Evolutionary conservation across 2,888 invertebrate species (phyloP).

Genomic region (Daptonema setosum): DNA sequence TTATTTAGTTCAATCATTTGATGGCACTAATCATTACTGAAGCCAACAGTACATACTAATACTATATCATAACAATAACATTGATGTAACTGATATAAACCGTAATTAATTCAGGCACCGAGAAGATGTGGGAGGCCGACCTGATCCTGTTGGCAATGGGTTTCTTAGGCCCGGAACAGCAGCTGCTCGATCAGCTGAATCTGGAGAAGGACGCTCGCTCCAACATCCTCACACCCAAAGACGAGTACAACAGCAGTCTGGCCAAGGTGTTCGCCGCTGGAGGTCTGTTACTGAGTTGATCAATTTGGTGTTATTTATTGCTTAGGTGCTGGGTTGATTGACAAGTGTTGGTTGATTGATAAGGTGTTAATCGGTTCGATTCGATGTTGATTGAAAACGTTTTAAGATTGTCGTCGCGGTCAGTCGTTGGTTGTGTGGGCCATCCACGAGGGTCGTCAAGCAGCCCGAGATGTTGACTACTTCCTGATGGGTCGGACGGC

Average conservation of each 20-base stretch:
- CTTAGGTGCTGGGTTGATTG: no score
- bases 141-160: conserved; percentile 78
- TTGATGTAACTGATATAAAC: no score
- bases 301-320: no score
- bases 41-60: no score
- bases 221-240: conserved; percentile 59
- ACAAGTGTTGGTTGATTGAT: no score
- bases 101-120: background rate
- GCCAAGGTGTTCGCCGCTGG: conserved; percentile 80
- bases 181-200: conserved; percentile 53
- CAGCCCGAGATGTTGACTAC: conserved; percentile 73
- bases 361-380: no score
- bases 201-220: conserved; percentile 69
- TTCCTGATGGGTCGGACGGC: conserved; percentile 50
- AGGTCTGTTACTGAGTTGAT: conserved; percentile 38
- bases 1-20: no score
- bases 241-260: conserved; percentile 54
- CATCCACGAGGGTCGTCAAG: conserved; percentile 89
- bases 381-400: background rate
- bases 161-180: conserved; percentile 38
- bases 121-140: background rate
- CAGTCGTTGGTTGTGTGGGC: conserved; percentile 97
- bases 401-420: conserved; percentile 79
- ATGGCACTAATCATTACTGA: no score
- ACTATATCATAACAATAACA: no score